Percentiles rank a stretch among this genome's conserved stretches.
Evolutionary conservation across 2,113 vertebrate species (phyloP).

Genomic region (Sarotherodon lohbergeri): DNA sequence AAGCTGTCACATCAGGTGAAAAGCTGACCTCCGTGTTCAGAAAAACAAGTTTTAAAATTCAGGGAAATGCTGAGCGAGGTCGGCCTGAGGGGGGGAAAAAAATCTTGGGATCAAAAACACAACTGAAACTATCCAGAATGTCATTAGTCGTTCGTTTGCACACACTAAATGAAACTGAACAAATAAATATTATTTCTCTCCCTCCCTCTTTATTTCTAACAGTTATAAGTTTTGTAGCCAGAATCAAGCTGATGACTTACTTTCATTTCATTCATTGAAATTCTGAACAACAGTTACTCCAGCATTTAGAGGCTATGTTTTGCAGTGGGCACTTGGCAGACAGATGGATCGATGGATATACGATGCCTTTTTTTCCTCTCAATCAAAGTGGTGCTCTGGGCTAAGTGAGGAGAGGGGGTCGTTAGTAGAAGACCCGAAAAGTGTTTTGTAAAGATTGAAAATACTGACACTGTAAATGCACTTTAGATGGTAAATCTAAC

Average conservation of each 20-base stretch:
- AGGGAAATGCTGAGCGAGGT: conserved; percentile 22
- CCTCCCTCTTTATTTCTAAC: background rate
- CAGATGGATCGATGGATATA: conserved; percentile 19
- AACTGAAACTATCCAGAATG: background rate
- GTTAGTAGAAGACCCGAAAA: conserved; percentile 15
- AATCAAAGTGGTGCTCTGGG: conserved; percentile 61
- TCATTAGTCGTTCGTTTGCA: background rate
- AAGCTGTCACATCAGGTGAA: conserved; percentile 8
- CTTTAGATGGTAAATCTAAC: conserved; percentile 73
- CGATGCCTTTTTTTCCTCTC: conserved; percentile 55
- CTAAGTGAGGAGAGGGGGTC: background rate
- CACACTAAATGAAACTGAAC: background rate
- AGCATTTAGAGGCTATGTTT: background rate
- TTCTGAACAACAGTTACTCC: conserved; percentile 23
- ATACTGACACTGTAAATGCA: conserved; percentile 79
- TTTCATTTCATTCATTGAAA: background rate
- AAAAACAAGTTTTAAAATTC: conserved; percentile 6
- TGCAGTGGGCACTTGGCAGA: conserved; percentile 42
- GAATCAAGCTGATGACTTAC: background rate
- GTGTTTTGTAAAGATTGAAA: conserved; percentile 63
- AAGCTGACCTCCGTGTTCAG: background rate
- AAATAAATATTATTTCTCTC: background rate
- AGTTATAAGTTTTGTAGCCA: background rate
- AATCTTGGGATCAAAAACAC: background rate
- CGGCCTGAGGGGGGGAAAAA: background rate